These are phyloP conservation scores for Ganaspis brasiliensis DNA, from an alignment of 2,888 invertebrate species.

Conservation along the genomic window DNA sequence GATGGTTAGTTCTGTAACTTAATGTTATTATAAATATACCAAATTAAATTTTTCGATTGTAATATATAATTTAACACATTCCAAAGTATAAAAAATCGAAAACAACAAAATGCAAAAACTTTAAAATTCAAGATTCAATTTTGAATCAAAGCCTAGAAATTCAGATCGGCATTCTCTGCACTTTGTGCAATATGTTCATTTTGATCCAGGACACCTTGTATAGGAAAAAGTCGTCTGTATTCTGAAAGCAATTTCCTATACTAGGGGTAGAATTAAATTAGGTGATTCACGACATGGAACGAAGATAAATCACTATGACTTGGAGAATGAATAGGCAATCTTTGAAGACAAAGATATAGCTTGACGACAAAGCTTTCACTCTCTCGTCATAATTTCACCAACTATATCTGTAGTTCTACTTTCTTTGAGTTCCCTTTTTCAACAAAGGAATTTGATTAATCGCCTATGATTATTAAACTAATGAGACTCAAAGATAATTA, in stretches of 20 bases:
- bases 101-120: too few species aligned
- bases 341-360: slow-evolving; percentile 14
- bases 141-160: not conserved
- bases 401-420: not conserved
- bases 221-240: not conserved
- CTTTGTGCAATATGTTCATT: slow-evolving; percentile 2
- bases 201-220: not conserved
- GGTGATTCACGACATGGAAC: slow-evolving; percentile 30
- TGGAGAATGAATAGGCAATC: slow-evolving; percentile 26
- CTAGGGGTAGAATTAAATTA: slow-evolving; percentile 13
- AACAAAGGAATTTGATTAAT: slow-evolving; percentile 1
- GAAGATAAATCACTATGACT: slow-evolving; percentile 30
- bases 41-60: too few species aligned
- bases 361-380: slow-evolving; percentile 7
- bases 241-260: slow-evolving; percentile 21
- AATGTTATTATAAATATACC: too few species aligned
- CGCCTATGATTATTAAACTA: not conserved
- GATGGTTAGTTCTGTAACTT: too few species aligned
- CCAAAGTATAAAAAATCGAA: too few species aligned
- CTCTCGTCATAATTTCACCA: not conserved
- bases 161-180: too few species aligned
- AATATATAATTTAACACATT: too few species aligned
- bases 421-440: not conserved
- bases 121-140: not conserved
- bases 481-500: too few species aligned